These are phyloP conservation scores for Drosophila histrio DNA, from an alignment of 2,888 invertebrate species.

Conservation along the genomic window DNA sequence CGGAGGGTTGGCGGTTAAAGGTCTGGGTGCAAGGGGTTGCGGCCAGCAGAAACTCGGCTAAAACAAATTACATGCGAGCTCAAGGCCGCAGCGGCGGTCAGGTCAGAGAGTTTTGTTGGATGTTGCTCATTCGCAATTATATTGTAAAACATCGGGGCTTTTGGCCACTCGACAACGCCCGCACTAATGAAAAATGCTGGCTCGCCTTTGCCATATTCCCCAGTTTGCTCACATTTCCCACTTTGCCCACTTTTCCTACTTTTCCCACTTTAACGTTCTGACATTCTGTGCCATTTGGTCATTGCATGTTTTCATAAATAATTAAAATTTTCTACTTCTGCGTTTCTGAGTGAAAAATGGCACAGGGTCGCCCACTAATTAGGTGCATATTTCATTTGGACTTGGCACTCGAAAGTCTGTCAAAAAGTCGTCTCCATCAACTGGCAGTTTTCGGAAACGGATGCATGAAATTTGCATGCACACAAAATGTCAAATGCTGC, in stretches of 20 bases:
- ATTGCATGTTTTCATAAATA: slow-evolving; percentile 75
- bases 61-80: slow-evolving; percentile 70
- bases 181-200: slow-evolving; percentile 70
- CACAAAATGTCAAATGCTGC: slow-evolving; percentile 29
- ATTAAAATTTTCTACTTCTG: slow-evolving; percentile 59
- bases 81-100: slow-evolving; percentile 71
- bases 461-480: slow-evolving; percentile 62
- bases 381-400: slow-evolving; percentile 53
- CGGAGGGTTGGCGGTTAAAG: slow-evolving; percentile 3
- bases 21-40: neutral
- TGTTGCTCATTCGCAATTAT: slow-evolving; percentile 59
- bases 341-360: slow-evolving; percentile 41
- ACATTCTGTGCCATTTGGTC: slow-evolving; percentile 14
- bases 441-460: slow-evolving; percentile 38
- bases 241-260: no score
- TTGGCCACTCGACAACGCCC: slow-evolving; percentile 49
- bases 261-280: neutral
- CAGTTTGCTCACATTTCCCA: neutral
- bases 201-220: slow-evolving; percentile 28
- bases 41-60: slow-evolving; percentile 40
- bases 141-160: slow-evolving; percentile 61
- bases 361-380: slow-evolving; percentile 68
- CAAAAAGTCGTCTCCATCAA: slow-evolving; percentile 20
- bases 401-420: slow-evolving; percentile 38
- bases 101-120: slow-evolving; percentile 53